Base-by-base conservation (phyloP, 2,797 vertebrate genomes). In the Rhynchonycteris naso region DNA sequence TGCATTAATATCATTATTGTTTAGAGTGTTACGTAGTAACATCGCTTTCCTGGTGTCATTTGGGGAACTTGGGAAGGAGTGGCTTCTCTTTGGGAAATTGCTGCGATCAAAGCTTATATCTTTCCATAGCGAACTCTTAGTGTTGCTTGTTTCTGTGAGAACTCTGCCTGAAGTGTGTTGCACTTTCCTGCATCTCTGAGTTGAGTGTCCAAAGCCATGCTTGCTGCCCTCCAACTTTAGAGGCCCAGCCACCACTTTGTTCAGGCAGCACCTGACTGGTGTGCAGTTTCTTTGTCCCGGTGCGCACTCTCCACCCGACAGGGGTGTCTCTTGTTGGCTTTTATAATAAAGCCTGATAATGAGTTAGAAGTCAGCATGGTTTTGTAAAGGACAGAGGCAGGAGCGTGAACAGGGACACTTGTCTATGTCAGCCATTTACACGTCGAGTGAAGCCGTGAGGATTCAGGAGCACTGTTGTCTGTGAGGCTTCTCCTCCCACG, bases 201-300 rank as follows among this genome's bases (percentile, higher is more conserved):
- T 50, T 10, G 47, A 24, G 26, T 28, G 19, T 21, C 13, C 7
- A 21, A 19, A 47, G 4, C 12, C 8, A 50, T 30, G 26, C 4
- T 22, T 26, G 38, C n/a, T 28, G 1, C 33, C 1, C 13, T 8
- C 5, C 43, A 22, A 1, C 4, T 4, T 3, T 26, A 10, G 18
- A 13, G 28, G 59, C 24, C 61, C 61, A 8, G 5, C 14, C 61
- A 14, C 28, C 61, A 8, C 61, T 30, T 15, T 26, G 28, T 30
- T 28, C 5, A 21, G 61, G 61, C 61, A 15, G 61, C 6, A 21
- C 30, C 61, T 11, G 58, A 13, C 12, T 10, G 4, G 59, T 26
- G 59, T 12, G 59, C 59, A 2, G 3, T 26, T 26, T 61, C 59
- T 11, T 10, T 2, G 26, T 28, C 13, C 61, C 30, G 8, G 63